These are phyloP conservation scores for Athalia circularis DNA, from an alignment of 2,888 invertebrate genomes.

Conservation along the genomic window DNA sequence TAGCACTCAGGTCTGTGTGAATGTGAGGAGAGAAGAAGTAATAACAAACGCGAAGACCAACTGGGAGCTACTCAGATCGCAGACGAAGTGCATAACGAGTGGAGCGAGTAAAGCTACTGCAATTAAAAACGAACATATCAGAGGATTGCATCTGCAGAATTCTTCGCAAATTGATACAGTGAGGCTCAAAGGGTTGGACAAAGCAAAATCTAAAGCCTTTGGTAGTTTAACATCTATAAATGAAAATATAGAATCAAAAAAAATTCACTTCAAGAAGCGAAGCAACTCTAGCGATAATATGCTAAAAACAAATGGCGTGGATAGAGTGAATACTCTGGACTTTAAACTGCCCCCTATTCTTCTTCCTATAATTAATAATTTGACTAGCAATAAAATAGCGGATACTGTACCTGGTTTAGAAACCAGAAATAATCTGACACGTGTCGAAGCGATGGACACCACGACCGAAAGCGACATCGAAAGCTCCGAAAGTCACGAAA, in stretches of 20 bases:
- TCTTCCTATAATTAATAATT: constrained; percentile 81
- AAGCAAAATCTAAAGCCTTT: constrained; percentile 63
- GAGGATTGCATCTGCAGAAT: constrained; percentile 61
- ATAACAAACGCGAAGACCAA: constrained; percentile 91
- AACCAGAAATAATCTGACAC: constrained; percentile 7
- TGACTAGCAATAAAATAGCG: constrained; percentile 67
- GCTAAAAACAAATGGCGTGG: constrained; percentile 57
- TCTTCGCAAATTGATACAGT: constrained; percentile 60
- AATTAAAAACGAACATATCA: constrained; percentile 59
- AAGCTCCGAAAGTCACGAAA: constrained; percentile 66
- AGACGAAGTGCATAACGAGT: constrained; percentile 78
- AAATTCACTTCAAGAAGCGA: constrained; percentile 63
- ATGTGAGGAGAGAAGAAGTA: constrained; percentile 86
- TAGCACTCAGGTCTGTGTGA: constrained; percentile 76
- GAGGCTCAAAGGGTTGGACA: constrained; percentile 61
- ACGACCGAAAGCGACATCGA: constrained; percentile 65
- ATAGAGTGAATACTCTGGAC: constrained; percentile 63
- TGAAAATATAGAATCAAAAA: constrained; percentile 65
- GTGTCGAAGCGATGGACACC: constrained; percentile 50
- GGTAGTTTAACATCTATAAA: constrained; percentile 68
- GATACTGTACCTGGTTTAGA: constrained; percentile 52
- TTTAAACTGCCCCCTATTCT: constrained; percentile 82
- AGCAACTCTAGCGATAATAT: constrained; percentile 67
- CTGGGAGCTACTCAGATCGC: constrained; percentile 87
- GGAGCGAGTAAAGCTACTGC: constrained; percentile 55